Conservation (phyloP, 1,140 invertebrate genomes). For the Aleiodes sp. region DNA sequence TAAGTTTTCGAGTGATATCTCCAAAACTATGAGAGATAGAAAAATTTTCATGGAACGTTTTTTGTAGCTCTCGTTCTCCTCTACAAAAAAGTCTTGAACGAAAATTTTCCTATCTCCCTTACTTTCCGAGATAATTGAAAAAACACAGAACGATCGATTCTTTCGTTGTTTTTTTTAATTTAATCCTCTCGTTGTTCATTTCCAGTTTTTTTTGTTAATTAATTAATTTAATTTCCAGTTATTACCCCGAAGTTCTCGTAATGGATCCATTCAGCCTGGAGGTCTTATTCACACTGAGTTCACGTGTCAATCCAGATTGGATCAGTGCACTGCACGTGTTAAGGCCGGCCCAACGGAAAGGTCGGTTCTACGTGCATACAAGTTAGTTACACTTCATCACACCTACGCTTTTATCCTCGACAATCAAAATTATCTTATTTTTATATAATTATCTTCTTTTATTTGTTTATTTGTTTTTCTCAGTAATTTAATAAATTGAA, state of each 20-base stretch:
- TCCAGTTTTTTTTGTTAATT: not conserved
- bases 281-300: conserved; percentile 90
- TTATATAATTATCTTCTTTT: conserved; percentile 34
- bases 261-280: conserved; percentile 97
- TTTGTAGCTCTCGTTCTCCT: no score
- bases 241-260: conserved; percentile 97
- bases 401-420: conserved; percentile 60
- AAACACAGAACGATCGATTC: no score
- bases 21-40: no score
- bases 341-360: conserved; percentile 84
- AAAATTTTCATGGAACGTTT: no score
- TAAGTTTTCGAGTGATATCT: no score
- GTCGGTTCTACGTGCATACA: conserved; percentile 69
- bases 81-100: no score
- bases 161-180: no score
- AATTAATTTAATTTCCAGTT: conserved; percentile 69
- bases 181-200: not conserved
- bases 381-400: conserved; percentile 68
- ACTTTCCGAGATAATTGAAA: no score
- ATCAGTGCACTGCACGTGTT: conserved; percentile 94
- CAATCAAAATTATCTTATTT: conserved; percentile 25
- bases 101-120: no score
- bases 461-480: conserved; percentile 45
- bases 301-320: conserved; percentile 97
- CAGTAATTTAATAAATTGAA: not conserved